Base-by-base conservation (phyloP, 2,888 invertebrate genomes). In the Osmoderma eremita region DNA sequence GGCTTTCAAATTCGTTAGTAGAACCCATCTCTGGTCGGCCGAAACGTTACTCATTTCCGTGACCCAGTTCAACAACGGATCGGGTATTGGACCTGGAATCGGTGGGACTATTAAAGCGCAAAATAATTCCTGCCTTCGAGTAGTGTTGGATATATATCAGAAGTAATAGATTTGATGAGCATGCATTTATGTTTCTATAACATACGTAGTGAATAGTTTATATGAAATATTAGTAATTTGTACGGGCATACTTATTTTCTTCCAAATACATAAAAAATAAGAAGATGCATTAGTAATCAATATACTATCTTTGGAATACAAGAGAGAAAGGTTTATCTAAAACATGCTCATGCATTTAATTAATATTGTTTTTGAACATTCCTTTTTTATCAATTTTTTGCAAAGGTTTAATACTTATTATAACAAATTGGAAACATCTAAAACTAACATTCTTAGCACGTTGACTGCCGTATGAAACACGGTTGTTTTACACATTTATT, bases 21-120 rank as follows among this genome's bases (percentile, higher is more conserved):
- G 81, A 10, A 92, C 88, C 90, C 91, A 94, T 53, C 93, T 88
- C 72, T 90, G 90, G 62, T 86, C 86, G 2, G 93, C 88, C 0
- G 94, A 92, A 1, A 96, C 92, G 78, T 96, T 96, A 77, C 91
- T 89, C 63, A 92, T 84, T 78, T 94, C 93, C 5, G 94, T 95
- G 66, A 93, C 87, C 96, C 96, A 96, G 80, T 94, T 94, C 62
- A 93, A 83, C 48, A 93, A 83, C 0, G 93, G 91, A 80, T 94
- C 94, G 54, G 94, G 93, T 68, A 93, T 91, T 10, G 93, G 92
- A 78, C 93, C 94, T 92, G 84, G 77, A 85, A 86, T 86, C 79
- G 86, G 81, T 64, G 82, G 82, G 49, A 82, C 82, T 85, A 81
- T 81, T 73, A 70, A 68, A 68, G 63, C 30, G 30, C 65, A 63